Conservation (phyloP, 1,140 invertebrate genomes). For the Branchinecta lindahli region DNA sequence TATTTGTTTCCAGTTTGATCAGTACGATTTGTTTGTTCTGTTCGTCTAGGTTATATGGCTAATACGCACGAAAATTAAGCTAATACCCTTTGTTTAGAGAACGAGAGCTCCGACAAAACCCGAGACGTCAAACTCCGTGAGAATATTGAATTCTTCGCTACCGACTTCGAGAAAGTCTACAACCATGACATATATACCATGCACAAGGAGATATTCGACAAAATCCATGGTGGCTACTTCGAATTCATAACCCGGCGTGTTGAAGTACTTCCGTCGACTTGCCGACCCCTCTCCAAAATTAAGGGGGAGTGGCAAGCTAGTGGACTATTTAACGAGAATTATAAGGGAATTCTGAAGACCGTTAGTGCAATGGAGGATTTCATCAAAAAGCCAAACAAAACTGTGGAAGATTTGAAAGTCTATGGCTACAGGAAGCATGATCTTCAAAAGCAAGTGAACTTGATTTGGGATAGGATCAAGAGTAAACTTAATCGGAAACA, state of each 20-base stretch:
- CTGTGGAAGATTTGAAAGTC: neutral
- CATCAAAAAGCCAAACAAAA: neutral
- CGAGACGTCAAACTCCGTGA: neutral
- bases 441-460: neutral
- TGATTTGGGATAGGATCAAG: neutral
- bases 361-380: neutral
- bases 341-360: neutral
- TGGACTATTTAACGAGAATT: neutral
- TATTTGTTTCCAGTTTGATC: no score
- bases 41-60: no score
- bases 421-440: neutral
- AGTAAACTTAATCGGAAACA: neutral
- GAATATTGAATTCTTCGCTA: neutral
- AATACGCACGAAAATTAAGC: no score
- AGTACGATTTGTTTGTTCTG: no score
- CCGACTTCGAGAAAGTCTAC: slow-evolving; percentile 3
- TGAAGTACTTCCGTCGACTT: neutral
- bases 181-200: neutral
- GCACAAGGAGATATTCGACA: slow-evolving; percentile 4
- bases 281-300: neutral
- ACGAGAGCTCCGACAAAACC: neutral
- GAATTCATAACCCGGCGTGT: neutral
- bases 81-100: neutral
- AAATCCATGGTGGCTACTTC: neutral
- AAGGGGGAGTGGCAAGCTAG: neutral